Conservation (phyloP, 2,797 vertebrate species). For the Mastacembelus armatus region DNA sequence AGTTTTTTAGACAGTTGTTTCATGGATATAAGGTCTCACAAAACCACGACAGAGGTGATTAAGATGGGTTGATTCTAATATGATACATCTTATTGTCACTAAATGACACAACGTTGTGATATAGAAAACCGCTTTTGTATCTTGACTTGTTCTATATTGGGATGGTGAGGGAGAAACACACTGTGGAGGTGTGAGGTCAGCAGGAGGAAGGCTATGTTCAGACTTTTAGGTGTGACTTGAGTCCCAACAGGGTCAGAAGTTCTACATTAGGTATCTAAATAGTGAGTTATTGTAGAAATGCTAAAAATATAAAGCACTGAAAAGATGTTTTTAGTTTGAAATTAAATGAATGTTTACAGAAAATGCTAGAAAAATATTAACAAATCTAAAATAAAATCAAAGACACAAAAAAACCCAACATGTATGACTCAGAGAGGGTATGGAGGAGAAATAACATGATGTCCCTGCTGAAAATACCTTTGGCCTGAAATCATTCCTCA, state of each 20-base stretch:
- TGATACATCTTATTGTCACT: not conserved
- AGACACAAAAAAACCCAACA: not conserved
- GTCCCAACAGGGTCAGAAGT: slow-evolving; percentile 28
- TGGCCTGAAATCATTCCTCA: slow-evolving; percentile 75
- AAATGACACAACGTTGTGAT: too few species aligned
- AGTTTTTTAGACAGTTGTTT: slow-evolving; percentile 2
- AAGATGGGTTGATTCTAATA: not conserved
- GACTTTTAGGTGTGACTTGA: slow-evolving; percentile 57
- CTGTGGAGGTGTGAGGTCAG: slow-evolving; percentile 17
- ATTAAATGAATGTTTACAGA: too few species aligned
- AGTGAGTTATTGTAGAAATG: not conserved
- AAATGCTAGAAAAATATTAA: not conserved
- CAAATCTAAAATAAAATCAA: not conserved
- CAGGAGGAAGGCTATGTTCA: slow-evolving; percentile 25
- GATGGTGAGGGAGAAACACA: not conserved
- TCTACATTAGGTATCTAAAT: not conserved
- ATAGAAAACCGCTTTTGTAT: not conserved
- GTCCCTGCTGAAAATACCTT: slow-evolving; percentile 71
- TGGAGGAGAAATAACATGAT: slow-evolving; percentile 55
- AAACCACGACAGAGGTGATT: slow-evolving; percentile 4
- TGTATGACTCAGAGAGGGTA: not conserved
- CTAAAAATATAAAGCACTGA: too few species aligned
- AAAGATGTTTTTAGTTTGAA: too few species aligned
- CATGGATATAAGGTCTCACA: not conserved
- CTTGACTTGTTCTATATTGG: not conserved